phyloP scores from a whole-genome alignment of 2,113 vertebrate genomes.

The Odocoileus virginianus region DNA sequence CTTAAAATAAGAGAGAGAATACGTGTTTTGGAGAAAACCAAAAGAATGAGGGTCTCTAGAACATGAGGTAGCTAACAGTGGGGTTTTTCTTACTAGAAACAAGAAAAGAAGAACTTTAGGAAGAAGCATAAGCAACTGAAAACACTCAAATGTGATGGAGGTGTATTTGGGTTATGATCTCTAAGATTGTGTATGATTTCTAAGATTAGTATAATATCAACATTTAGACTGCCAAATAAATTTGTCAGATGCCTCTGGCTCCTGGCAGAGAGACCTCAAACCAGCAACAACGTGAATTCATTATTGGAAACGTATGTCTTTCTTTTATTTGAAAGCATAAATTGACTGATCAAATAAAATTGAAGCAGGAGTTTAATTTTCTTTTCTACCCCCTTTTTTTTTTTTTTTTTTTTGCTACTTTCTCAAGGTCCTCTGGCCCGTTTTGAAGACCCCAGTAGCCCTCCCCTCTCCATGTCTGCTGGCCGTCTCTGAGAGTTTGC shows the following conservation, averaged over 20 bases:
- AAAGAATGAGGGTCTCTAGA: background rate
- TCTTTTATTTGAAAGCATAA: slow-evolving; percentile 42
- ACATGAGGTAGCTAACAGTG: background rate
- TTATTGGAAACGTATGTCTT: slow-evolving; percentile 36
- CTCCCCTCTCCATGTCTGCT: background rate
- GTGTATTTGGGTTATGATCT: slow-evolving; percentile 30
- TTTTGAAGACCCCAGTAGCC: background rate
- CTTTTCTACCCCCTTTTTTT: background rate
- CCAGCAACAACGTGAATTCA: slow-evolving; percentile 28
- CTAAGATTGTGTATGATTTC: slow-evolving; percentile 45
- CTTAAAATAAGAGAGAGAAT: background rate
- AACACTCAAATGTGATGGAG: background rate
- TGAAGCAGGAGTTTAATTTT: background rate
- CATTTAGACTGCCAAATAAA: slow-evolving; percentile 43
- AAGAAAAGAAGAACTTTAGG: background rate
- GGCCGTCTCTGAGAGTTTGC: background rate
- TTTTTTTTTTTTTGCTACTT: background rate
- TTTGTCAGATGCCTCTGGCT: slow-evolving; percentile 43
- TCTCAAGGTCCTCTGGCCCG: background rate
- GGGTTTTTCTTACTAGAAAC: background rate
- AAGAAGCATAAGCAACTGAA: background rate
- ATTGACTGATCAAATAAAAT: slow-evolving; percentile 16
- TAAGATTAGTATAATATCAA: slow-evolving; percentile 43
- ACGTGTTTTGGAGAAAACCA: background rate
- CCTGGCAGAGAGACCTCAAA: slow-evolving; percentile 22